Base-by-base conservation (phyloP, 2,797 vertebrate species). In the Okamejei kenojei region DNA sequence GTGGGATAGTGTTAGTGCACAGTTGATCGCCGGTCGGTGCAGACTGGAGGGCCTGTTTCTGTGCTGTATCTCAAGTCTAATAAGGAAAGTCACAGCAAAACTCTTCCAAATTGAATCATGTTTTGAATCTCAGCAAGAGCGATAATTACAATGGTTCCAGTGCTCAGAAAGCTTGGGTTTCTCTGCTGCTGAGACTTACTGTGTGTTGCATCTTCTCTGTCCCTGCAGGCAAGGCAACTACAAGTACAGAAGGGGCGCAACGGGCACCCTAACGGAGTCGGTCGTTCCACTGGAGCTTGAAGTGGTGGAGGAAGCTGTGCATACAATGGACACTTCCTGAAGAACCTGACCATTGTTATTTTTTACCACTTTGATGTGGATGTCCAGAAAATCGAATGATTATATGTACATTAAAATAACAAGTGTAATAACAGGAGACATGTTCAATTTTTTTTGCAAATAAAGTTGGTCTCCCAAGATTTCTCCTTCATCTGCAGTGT, bases 281-380 rank as follows among this genome's bases (percentile, higher is more conserved):
- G 95, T 98, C 35, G 96, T 95, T 5, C 95, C 95, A 1, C 94
- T 99, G 95, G 95, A 97, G 8, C 94, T 99, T 1, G 98, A 99
- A 94, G 95, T 99, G 94, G 93, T 98, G 94, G 98, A 98, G 79
- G 99, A 99, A 94, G 96, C 94, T 0, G 96, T 99, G 32, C 98
- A 98, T 79, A 99, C 98, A 0, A 99, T 99, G 99, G 99, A 99
- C 94, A 99, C 98, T 0, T 99, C 99, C 93, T 99, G 97, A 98
- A 94, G 21, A 71, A 35, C n/a, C 58, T 58, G 78, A 26, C n/a
- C 65, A 19, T 71, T 54, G 26, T 82, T 93, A n/a, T 63, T 93
- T 21, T 26, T 74, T 5, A 38, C 79, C 35, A 63, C 61, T n/a
- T 81, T 58, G 15, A 78, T 54, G n/a, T 88, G 84, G 84, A 88